phyloP scores from a whole-genome alignment of 2,888 invertebrate species.

The Caenorhabditis plicata region DNA sequence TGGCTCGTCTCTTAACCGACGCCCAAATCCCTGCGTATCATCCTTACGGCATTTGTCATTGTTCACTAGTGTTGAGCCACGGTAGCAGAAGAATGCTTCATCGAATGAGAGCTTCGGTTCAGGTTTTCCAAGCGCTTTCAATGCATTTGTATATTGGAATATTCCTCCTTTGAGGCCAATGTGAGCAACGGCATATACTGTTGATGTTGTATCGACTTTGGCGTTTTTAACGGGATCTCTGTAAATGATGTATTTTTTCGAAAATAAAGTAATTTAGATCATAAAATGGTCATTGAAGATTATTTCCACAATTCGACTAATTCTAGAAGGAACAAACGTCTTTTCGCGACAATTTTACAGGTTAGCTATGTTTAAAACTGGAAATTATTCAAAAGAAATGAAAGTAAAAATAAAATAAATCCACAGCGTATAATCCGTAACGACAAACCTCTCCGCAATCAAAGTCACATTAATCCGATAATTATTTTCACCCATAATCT shows the following conservation, averaged over 20 bases:
- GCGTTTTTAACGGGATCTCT: slow-evolving; percentile 63
- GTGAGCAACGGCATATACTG: slow-evolving; percentile 61
- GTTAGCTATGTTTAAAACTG: no score
- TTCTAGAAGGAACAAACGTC: no score
- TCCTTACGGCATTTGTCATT: slow-evolving; percentile 52
- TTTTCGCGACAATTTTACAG: no score
- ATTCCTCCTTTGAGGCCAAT: slow-evolving; percentile 64
- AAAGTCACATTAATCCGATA: slow-evolving; percentile 64
- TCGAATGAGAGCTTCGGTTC: slow-evolving; percentile 53
- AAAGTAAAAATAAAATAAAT: background rate
- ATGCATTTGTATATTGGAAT: slow-evolving; percentile 64
- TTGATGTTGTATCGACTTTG: slow-evolving; percentile 64
- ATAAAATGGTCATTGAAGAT: background rate
- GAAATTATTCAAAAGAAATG: no score
- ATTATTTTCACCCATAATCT: slow-evolving; percentile 43
- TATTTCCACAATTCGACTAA: no score
- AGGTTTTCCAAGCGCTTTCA: slow-evolving; percentile 62
- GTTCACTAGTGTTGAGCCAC: slow-evolving; percentile 45
- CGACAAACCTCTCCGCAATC: slow-evolving; percentile 55
- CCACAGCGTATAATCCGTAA: no score
- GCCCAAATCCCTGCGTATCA: no score
- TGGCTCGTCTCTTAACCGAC: slow-evolving; percentile 39
- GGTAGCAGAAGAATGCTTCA: slow-evolving; percentile 64
- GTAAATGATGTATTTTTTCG: no score
- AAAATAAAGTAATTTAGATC: background rate